Evolutionary conservation across 2,888 invertebrate species (phyloP).

Genomic region (Neuroscelio doddi): DNA sequence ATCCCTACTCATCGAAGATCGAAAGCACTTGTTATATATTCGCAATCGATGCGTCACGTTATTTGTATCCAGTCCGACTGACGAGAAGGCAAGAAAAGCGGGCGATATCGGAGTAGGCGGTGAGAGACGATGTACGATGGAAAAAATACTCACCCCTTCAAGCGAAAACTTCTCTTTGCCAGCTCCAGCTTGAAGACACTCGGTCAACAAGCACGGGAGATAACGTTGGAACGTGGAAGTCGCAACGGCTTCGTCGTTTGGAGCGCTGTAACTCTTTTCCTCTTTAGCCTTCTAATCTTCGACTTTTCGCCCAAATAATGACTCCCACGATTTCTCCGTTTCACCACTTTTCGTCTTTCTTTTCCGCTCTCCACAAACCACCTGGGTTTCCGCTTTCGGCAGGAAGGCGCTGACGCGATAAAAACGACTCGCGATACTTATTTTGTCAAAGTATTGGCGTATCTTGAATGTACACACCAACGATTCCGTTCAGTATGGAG

Average conservation of each 20-base stretch:
- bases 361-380: too few species aligned
- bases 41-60: not conserved
- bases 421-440: not conserved
- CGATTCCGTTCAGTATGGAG: conserved; percentile 7
- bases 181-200: conserved; percentile 66
- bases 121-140: conserved; percentile 6
- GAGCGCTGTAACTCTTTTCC: too few species aligned
- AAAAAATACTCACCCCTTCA: conserved; percentile 60
- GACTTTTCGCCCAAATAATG: not conserved
- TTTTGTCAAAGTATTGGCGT: not conserved
- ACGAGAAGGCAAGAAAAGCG: not conserved
- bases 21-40: too few species aligned
- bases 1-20: too few species aligned
- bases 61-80: not conserved
- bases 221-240: too few species aligned
- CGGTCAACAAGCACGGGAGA: conserved; percentile 54
- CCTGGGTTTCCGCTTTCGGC: too few species aligned
- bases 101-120: conserved; percentile 15
- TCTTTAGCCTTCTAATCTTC: too few species aligned
- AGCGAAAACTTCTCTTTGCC: conserved; percentile 64
- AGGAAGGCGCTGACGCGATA: too few species aligned
- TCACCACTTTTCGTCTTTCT: not conserved
- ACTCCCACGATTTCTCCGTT: too few species aligned
- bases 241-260: too few species aligned
- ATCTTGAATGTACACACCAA: not conserved